Evolutionary conservation across 2,888 invertebrate species (phyloP), one percentile per base, ranked within the genome.

Genomic region (Cantharis rufa): DNA sequence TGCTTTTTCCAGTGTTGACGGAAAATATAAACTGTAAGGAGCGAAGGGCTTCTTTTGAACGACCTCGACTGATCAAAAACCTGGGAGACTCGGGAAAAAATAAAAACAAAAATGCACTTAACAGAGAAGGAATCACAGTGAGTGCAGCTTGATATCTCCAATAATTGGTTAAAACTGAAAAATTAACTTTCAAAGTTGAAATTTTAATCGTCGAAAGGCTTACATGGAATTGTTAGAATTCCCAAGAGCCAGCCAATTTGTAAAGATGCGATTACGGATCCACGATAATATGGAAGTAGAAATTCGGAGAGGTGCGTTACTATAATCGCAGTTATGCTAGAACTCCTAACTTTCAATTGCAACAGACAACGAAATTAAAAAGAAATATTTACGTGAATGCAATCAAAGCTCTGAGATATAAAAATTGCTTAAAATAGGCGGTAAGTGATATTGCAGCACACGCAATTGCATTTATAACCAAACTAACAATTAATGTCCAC

Each of bases 61-160:
- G 13, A 0, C 68, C 28, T n/a, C 75, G 70, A 27, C 62, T 75
- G 0, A 75, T 18, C 21, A 75, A 16, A 64, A 75, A 75, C 2
- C 62, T 70, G n/a, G 75, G 75, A 18, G 75, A 63, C 24, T 75
- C 75, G 10, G 75, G 75, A 18, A 75, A 62, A 27, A 70, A 64
- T 5, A 61, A 2, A 3, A 75, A 28, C 13, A 48, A 70, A 15
- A 75, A 15, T 64, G 27, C 16, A 11, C 66, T 71, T 27, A 71
- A 3, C 10, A 74, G 9, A 10, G 66, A 15, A 48, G 75, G 75
- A 48, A 75, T 7, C n/a, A 16, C 16, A 1, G n/a, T 48, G 48
- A 48, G 9, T 48, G 7, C n/a, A n/a, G 9, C n/a, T 48, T 48
- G 48, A n/a, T 9, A 48, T 2, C n/a, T 48, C 48, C 48, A 48